phyloP scores from a whole-genome alignment of 1,140 invertebrate species.

The Leptoteleia sp. region DNA sequence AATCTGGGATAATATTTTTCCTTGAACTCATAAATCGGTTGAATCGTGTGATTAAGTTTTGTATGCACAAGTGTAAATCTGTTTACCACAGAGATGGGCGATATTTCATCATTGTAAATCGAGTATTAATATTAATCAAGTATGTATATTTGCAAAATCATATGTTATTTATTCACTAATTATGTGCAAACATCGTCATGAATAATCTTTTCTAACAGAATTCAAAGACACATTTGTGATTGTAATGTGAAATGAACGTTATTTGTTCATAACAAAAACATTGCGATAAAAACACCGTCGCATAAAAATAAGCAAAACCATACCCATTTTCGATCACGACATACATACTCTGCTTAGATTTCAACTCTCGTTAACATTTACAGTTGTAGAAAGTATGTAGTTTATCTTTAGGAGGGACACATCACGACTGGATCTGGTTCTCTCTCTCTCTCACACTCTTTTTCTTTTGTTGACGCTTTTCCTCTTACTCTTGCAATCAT shows the following conservation, averaged over 20 bases:
- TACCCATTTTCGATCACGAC: constrained; percentile 18
- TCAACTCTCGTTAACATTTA: constrained; percentile 51
- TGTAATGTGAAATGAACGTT: not conserved
- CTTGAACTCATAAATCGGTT: constrained; percentile 25
- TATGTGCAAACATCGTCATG: not conserved
- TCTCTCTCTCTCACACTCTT: constrained; percentile 10
- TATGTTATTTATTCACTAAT: constrained; percentile 11
- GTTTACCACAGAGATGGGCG: constrained; percentile 24
- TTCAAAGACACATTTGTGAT: not conserved
- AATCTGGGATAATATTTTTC: constrained; percentile 49
- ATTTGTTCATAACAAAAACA: constrained; percentile 3
- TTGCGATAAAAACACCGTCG: too few relatives aligned
- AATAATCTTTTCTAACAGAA: not conserved
- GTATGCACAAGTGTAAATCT: constrained; percentile 35
- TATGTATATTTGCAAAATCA: not conserved
- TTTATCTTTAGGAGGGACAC: constrained; percentile 55
- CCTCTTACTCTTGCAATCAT: constrained; percentile 1
- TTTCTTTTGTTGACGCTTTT: not conserved
- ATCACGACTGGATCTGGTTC: constrained; percentile 35
- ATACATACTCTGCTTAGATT: constrained; percentile 40
- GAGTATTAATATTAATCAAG: constrained; percentile 20
- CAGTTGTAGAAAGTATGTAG: constrained; percentile 60
- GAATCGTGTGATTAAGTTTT: constrained; percentile 28
- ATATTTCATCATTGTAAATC: constrained; percentile 13
- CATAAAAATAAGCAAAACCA: too few relatives aligned